These are phyloP conservation scores for Acanthiza pusilla DNA, from an alignment of 2,797 vertebrate species.

Conservation along the genomic window DNA sequence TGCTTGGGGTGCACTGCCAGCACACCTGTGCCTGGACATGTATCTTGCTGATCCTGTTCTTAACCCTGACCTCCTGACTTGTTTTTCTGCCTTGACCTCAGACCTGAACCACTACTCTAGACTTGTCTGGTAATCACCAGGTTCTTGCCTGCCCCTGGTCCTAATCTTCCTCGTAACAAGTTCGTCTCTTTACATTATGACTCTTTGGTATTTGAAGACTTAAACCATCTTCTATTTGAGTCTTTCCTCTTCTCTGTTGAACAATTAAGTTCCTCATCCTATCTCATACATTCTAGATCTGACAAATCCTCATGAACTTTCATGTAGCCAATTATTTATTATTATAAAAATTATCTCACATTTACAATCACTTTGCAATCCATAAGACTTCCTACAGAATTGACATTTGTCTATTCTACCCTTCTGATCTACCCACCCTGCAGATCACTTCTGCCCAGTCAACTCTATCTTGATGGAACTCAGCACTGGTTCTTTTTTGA, in stretches of 20 bases:
- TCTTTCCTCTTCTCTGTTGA: not conserved
- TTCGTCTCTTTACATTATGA: not conserved
- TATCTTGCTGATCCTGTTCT: not conserved
- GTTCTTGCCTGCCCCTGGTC: not conserved
- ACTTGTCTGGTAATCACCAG: not conserved
- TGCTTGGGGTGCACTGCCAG: not conserved
- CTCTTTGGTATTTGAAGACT: not conserved
- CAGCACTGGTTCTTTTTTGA: not conserved
- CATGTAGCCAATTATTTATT: not conserved
- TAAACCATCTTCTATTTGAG: not conserved
- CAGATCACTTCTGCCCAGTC: not conserved
- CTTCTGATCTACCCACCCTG: not conserved
- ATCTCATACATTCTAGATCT: not conserved
- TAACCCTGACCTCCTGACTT: not conserved
- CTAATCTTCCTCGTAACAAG: not conserved
- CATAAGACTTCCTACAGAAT: not conserved
- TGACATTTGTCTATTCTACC: not conserved
- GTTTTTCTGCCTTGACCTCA: not conserved
- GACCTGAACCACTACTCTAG: not conserved
- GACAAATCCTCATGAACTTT: not conserved
- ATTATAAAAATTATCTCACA: not conserved
- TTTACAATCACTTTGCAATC: not conserved
- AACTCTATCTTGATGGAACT: not conserved
- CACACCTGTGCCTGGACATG: not conserved
- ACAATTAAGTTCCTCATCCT: not conserved